A percentile compares a stretch with the other conserved stretches of the same genome.
Conservation (phyloP, 1,140 invertebrate species). For the Drosophila azteca region DNA sequence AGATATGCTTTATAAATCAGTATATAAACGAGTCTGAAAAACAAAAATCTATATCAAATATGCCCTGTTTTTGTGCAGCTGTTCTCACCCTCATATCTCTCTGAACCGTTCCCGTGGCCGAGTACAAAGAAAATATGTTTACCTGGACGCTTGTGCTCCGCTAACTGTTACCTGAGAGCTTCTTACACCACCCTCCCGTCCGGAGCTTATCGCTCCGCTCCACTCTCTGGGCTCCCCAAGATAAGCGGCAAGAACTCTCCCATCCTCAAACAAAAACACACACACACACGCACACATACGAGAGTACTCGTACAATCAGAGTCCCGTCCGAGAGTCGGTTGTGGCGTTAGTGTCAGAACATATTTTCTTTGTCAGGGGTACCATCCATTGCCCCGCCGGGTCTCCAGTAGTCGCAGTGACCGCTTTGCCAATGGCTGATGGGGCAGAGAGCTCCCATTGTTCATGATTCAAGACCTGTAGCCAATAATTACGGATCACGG, state of each 20-base stretch:
- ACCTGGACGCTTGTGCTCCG: constrained; percentile 51
- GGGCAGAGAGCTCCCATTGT: too few species aligned
- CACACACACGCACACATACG: constrained; percentile 32
- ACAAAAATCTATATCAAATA: background rate
- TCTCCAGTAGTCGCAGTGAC: constrained; percentile 21
- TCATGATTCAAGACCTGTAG: too few species aligned
- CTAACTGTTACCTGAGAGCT: constrained; percentile 57
- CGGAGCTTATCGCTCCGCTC: constrained; percentile 60
- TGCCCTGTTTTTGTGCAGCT: too few species aligned
- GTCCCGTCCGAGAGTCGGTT: background rate
- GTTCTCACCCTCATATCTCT: background rate
- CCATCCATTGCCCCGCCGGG: constrained; percentile 4
- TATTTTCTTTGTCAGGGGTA: constrained; percentile 28
- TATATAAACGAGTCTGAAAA: too few species aligned
- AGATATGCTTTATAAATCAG: too few species aligned
- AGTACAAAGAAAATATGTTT: constrained; percentile 45
- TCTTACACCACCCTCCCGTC: background rate
- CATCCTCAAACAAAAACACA: background rate
- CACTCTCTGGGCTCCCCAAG: constrained; percentile 14
- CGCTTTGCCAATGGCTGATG: constrained; percentile 26
- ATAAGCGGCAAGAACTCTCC: constrained; percentile 30
- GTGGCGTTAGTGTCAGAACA: background rate
- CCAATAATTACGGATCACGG: too few species aligned
- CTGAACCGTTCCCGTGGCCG: constrained; percentile 38
- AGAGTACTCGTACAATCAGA: constrained; percentile 1